Evolutionary conservation across 2,797 vertebrate genomes (phyloP), one percentile per base, ranked within the genome.

Genomic region (Pelobates cultripes): DNA sequence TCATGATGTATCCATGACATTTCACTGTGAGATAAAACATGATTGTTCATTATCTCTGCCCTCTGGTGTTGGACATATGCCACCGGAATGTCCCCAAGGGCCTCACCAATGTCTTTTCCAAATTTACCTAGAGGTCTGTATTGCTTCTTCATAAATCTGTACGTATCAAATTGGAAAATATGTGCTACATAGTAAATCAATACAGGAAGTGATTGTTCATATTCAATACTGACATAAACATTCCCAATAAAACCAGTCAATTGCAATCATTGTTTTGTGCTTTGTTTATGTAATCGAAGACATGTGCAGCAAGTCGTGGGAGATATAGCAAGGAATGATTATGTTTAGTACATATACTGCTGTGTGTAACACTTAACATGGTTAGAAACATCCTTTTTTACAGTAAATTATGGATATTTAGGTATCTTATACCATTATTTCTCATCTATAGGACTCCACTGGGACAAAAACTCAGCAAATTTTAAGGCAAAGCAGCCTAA

Each of bases 1-100:
- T 95, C 91, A 92, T 86, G 89, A 93, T 92, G 91, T 84, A 87
- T 92, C 93, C 92, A 90, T 79, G 91, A 94, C 90, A 95, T 93
- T 89, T 92, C 86, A 88, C 88, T 85, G 89, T 89, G 88, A 2
- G 83, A 90, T 89, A 90, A 88, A 44, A 76, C 40, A 0, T 85
- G 79, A 84, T 84, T 1, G 0, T 87, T 81, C 89, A 88, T 91
- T 91, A 89, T 91, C 91, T 92, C 87, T 77, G 68, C 85, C 89
- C 86, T 88, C 85, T 88, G 86, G 88, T 88, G 87, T 87, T 86
- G 85, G 89, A 66, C 76, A 87, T 83, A 89, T 88, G 89, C 87
- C 89, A 90, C 45, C 57, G 87, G 87, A 88, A 42, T 88, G 87
- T 87, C 91, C 5, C 78, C 72, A 84, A 74, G 75, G 78, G 89